Conservation (phyloP, 2,797 vertebrate species). For the Bufotes viridis region DNA sequence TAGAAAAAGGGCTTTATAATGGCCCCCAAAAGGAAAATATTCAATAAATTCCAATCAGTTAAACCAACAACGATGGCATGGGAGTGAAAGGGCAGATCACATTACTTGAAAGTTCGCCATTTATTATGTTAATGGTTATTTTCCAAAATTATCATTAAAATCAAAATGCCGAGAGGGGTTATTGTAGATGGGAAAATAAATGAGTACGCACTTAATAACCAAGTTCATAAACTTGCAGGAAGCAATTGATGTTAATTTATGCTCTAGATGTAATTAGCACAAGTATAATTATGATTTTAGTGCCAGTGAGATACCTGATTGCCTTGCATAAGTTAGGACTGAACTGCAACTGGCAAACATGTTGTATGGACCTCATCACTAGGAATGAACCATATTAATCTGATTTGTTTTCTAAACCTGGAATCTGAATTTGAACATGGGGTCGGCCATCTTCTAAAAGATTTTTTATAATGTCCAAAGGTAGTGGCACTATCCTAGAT, state of each 20-base stretch:
- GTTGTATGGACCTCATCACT: constrained; percentile 1
- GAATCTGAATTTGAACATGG: background rate
- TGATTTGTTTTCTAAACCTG: background rate
- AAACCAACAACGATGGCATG: constrained; percentile 23
- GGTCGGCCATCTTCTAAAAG: too few relatives aligned
- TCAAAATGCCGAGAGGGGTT: constrained; percentile 43
- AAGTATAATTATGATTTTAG: constrained; percentile 46
- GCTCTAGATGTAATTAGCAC: constrained; percentile 49
- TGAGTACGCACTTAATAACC: constrained; percentile 35
- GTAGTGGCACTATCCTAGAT: too few relatives aligned
- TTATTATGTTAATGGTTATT: constrained; percentile 51
- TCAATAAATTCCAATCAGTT: constrained; percentile 30
- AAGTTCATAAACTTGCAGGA: constrained; percentile 51
- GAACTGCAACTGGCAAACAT: background rate
- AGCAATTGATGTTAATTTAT: constrained; percentile 55
- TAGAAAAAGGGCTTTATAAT: constrained; percentile 27
- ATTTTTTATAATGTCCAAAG: too few relatives aligned
- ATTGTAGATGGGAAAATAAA: constrained; percentile 52
- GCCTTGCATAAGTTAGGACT: constrained; percentile 12
- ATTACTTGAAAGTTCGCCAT: constrained; percentile 53
- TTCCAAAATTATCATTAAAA: constrained; percentile 51
- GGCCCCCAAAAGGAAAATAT: constrained; percentile 40
- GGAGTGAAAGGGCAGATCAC: constrained; percentile 38
- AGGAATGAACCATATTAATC: background rate
- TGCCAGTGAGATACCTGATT: constrained; percentile 42